Percentiles rank a stretch among this genome's conserved stretches.
Evolutionary conservation across 2,113 vertebrate species (phyloP).

Genomic region (Gorsachius goisagi): DNA sequence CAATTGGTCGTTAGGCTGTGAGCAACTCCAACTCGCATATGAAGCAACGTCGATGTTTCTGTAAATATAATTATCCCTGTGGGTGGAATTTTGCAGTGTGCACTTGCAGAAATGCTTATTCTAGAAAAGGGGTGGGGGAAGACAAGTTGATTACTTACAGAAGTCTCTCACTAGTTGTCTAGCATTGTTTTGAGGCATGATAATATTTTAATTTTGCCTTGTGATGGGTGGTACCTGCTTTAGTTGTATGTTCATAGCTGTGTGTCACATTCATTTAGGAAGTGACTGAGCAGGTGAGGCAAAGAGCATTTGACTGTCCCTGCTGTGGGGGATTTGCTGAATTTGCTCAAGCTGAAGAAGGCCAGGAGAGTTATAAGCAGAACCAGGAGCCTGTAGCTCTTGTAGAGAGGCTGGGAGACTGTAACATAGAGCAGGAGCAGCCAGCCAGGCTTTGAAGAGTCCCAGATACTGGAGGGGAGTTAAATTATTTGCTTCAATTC

Average conservation of each 20-base stretch:
- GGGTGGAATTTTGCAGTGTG: background rate
- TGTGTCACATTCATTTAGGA: background rate
- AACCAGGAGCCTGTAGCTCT: background rate
- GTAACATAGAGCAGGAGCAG: background rate
- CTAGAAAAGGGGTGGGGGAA: background rate
- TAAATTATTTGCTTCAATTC: background rate
- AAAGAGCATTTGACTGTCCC: background rate
- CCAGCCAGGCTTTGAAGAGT: background rate
- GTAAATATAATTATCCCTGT: background rate
- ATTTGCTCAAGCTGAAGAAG: background rate
- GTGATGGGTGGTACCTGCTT: background rate
- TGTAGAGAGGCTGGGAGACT: background rate
- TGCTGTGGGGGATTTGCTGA: background rate
- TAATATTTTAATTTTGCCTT: background rate
- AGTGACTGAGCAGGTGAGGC: background rate
- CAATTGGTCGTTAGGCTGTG: background rate
- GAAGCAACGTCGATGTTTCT: background rate
- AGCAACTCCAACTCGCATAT: background rate
- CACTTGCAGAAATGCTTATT: background rate
- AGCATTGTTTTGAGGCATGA: background rate
- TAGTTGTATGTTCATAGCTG: background rate
- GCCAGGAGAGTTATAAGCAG: background rate
- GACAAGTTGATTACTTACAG: background rate
- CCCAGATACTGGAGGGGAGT: background rate
- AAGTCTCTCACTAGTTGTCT: background rate